Base-by-base conservation (phyloP, 2,797 vertebrate species). In the Gymnodraco acuticeps region DNA sequence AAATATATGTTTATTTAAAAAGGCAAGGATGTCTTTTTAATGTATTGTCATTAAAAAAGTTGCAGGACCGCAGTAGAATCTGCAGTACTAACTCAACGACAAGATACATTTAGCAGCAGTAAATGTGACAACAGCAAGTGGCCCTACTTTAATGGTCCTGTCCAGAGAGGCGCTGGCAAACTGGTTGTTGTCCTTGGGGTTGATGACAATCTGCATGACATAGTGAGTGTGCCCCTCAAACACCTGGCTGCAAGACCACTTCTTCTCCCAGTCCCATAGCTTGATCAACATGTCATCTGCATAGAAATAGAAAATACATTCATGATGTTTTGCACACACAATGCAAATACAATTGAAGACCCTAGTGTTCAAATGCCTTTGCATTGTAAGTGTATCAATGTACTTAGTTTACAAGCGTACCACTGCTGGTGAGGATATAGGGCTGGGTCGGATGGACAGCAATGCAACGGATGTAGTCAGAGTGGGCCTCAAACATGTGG, bases 211-310 rank as follows among this genome's bases (percentile, higher is more conserved):
- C 92, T 99, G 98, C 98, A 99, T 99, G 65, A 99, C 98, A 0
- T 99, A 99, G 89, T 99, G 98, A 38, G 98, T 99, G 84, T 99
- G 98, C 63, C 98, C 98, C 91, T 99, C 98, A 94, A 99, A 99
- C 77, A 99, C 97, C 86, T 99, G 98, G 85, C 97, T 98, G 90
- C 98, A 99, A 0, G 96, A 95, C 98, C 98, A 99, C 78, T 99
- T 99, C 90, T 99, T 99, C 79, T 99, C 98, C 98, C 98, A 99
- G 93, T 99, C 98, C 98, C 98, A 99, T 7, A 99, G 95, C 77
- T 99, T 99, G 92, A 99, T 99, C 80, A 99, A 94, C 98, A 99
- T 99, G 91, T 99, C 98, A 94, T 99, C 98, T 99, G 83, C 10
- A 82, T 8, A 82, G 63, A 80, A 54, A 89, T 5, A 82, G 27